These are phyloP conservation scores for Taxidea taxus DNA, from an alignment of 2,113 vertebrate genomes.

Conservation along the genomic window DNA sequence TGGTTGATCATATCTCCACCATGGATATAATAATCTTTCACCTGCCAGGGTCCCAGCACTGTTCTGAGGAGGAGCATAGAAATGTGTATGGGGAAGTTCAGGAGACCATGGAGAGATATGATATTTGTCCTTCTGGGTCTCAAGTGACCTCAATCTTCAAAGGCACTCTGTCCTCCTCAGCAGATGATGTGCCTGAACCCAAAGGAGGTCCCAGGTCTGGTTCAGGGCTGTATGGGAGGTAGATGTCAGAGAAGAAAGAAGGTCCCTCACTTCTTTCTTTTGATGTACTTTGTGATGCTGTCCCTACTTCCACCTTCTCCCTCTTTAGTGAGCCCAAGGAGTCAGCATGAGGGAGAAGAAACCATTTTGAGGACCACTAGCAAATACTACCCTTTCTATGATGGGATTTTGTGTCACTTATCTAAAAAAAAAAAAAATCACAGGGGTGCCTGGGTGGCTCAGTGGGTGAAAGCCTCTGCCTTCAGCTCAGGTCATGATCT, in stretches of 20 bases:
- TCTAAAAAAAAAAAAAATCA: not conserved
- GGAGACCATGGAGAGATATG: accelerated
- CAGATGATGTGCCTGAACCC: accelerated
- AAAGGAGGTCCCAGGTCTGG: accelerated
- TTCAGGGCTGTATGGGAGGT: accelerated
- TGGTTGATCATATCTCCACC: accelerated
- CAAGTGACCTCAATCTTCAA: not conserved
- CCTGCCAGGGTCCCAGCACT: accelerated
- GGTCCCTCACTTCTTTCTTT: too few species aligned
- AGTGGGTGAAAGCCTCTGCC: too few species aligned
- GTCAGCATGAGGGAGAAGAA: too few species aligned
- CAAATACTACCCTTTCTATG: accelerated
- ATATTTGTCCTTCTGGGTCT: not conserved
- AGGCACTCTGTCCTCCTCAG: not conserved
- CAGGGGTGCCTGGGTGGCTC: too few species aligned
- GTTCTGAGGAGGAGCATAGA: accelerated
- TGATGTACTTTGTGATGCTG: accelerated
- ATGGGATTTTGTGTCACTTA: not conserved
- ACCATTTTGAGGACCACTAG: too few species aligned
- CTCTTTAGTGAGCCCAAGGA: accelerated
- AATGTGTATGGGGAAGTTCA: accelerated
- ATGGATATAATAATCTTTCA: accelerated
- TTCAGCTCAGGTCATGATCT: too few species aligned
- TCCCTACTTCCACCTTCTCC: not conserved
- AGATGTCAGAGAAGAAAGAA: not conserved